These are phyloP conservation scores for Carcharodon carcharias DNA, from an alignment of 2,797 vertebrate species.

Conservation along the genomic window DNA sequence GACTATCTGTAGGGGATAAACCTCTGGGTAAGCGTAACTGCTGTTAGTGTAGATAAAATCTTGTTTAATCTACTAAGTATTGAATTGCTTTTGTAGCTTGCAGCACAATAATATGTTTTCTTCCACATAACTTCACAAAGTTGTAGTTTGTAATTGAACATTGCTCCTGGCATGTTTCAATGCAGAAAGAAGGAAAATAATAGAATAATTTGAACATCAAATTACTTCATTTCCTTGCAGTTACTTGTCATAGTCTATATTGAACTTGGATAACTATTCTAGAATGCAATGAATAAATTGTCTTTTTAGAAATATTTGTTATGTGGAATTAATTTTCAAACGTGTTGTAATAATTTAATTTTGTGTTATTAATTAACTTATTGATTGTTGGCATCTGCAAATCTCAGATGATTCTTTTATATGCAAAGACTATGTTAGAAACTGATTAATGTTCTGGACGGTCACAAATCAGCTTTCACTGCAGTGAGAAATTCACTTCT, in stretches of 20 bases:
- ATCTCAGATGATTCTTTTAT: not conserved
- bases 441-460: not conserved
- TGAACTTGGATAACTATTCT: not conserved
- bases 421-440: not conserved
- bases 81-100: conserved; percentile 35
- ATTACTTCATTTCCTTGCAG: conserved; percentile 21
- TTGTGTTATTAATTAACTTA: not conserved
- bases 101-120: conserved; percentile 27
- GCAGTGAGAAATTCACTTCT: not conserved
- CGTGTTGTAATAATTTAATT: not conserved
- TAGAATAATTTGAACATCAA: conserved; percentile 36
- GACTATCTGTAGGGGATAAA: not conserved
- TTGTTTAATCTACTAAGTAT: conserved; percentile 31
- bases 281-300: not conserved
- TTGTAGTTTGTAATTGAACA: conserved; percentile 28
- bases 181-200: conserved; percentile 6
- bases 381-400: not conserved
- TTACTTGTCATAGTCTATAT: not conserved
- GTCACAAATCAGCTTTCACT: not conserved
- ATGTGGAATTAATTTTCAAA: conserved; percentile 3
- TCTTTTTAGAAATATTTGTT: not conserved
- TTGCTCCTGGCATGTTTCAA: conserved; percentile 22
- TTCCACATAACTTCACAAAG: conserved; percentile 11
- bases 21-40: conserved; percentile 6
- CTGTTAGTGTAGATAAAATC: conserved; percentile 15